A percentile compares a stretch with the other conserved stretches of the same genome.
phyloP scores from a whole-genome alignment of 2,888 invertebrate species.

The Cheilosia impressa region DNA sequence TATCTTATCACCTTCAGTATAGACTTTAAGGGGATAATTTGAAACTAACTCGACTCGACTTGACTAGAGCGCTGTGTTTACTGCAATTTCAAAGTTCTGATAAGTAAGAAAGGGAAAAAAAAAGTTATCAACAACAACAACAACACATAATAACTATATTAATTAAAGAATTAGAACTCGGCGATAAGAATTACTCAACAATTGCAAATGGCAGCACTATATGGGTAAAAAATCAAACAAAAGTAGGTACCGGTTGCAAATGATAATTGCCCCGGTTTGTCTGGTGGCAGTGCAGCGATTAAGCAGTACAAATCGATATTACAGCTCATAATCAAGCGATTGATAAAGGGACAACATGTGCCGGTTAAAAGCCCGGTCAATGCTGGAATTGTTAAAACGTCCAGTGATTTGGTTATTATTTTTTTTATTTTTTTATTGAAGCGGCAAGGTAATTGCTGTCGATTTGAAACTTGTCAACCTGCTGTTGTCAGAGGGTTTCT shows the following conservation, averaged over 20 bases:
- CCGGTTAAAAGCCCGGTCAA: conserved; percentile 22
- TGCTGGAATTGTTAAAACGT: conserved; percentile 45
- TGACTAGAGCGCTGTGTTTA: conserved; percentile 27
- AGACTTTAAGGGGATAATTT: conserved; percentile 51
- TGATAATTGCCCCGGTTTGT: conserved; percentile 43
- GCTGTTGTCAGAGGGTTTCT: conserved; percentile 49
- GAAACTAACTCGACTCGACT: conserved; percentile 42
- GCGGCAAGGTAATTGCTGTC: conserved; percentile 42
- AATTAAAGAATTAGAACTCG: conserved; percentile 37
- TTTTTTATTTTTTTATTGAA: background rate
- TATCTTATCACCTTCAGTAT: conserved; percentile 22
- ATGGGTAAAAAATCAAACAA: conserved; percentile 3
- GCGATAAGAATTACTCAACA: conserved; percentile 39
- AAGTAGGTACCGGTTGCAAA: conserved; percentile 4
- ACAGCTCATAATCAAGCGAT: conserved; percentile 53
- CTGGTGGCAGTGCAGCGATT: conserved; percentile 38
- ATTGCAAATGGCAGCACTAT: conserved; percentile 13
- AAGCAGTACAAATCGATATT: conserved; percentile 66
- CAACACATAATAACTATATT: conserved; percentile 12
- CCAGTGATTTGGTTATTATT: background rate
- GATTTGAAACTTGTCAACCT: conserved; percentile 52
- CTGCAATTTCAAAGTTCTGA: conserved; percentile 22
- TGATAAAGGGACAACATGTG: conserved; percentile 52
- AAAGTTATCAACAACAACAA: background rate
- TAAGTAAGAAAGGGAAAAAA: conserved; percentile 1